Conservation (phyloP, 2,113 vertebrate species). For the Fregetta grallaria region DNA sequence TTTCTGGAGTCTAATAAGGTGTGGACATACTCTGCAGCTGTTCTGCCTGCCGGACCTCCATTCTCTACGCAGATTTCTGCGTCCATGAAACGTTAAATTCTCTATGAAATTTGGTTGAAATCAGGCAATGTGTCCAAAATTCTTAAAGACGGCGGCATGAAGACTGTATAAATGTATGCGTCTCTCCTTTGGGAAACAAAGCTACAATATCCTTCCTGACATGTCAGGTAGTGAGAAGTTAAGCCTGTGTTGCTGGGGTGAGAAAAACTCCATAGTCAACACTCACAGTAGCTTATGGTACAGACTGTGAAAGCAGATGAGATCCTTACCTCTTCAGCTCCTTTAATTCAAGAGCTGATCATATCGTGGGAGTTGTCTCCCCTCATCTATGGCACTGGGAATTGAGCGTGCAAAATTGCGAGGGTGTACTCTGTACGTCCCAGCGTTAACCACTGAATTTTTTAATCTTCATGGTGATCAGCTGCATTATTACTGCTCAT, state of each 20-base stretch:
- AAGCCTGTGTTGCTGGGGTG: neutral
- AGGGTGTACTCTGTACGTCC: accelerated
- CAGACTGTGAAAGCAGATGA: neutral
- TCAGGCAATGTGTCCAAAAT: neutral
- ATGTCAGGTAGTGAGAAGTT: neutral
- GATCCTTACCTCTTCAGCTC: neutral
- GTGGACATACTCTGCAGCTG: neutral
- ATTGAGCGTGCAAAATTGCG: neutral
- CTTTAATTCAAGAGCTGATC: neutral
- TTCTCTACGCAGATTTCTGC: neutral
- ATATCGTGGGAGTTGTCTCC: neutral
- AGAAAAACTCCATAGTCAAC: neutral
- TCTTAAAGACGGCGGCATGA: neutral
- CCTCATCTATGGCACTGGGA: neutral
- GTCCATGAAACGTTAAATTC: neutral
- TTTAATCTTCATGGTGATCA: neutral
- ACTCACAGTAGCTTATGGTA: neutral
- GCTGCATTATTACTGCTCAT: neutral
- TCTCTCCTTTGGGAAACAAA: neutral
- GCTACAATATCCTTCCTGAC: neutral
- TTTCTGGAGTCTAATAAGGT: neutral
- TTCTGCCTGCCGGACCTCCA: neutral
- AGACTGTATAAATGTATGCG: too few relatives aligned
- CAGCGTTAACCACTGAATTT: neutral
- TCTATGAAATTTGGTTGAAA: neutral